Evolutionary conservation across 2,113 vertebrate genomes (phyloP).

Genomic region (Camelus bactrianus): DNA sequence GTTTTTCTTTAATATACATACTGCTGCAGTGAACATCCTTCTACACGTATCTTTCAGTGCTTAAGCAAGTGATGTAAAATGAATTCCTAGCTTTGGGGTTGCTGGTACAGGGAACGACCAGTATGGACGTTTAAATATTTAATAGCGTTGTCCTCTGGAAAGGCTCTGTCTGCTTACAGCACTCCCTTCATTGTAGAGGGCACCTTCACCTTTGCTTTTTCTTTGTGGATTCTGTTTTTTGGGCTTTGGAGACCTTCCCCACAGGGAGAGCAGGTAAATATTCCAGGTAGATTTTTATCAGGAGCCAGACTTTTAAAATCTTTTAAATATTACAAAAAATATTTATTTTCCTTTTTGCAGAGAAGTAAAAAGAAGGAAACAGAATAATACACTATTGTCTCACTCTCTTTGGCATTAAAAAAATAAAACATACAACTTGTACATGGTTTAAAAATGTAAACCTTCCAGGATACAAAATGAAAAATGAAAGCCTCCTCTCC

Average conservation of each 20-base stretch:
- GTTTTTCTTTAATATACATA: conserved; percentile 21
- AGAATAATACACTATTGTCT: background rate
- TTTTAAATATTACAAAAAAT: conserved; percentile 22
- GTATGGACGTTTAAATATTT: conserved; percentile 26
- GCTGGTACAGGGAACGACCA: background rate
- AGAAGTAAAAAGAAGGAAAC: conserved; percentile 43
- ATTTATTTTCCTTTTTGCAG: conserved; percentile 1
- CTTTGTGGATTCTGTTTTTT: background rate
- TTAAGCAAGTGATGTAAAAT: background rate
- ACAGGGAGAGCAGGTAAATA: background rate
- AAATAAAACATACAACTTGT: background rate
- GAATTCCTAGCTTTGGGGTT: background rate
- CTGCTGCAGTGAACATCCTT: background rate
- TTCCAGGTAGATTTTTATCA: conserved; percentile 35
- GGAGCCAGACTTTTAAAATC: background rate
- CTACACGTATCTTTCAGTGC: background rate
- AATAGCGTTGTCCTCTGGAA: background rate
- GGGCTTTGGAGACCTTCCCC: background rate
- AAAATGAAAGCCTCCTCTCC: conserved; percentile 15
- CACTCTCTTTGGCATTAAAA: background rate
- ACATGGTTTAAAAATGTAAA: conserved; percentile 4
- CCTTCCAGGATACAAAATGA: background rate
- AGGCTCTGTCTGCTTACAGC: background rate
- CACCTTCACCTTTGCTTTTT: background rate
- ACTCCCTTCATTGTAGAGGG: background rate